Base-by-base conservation (phyloP, 2,888 invertebrate genomes). In the Epicampocera succincta region DNA sequence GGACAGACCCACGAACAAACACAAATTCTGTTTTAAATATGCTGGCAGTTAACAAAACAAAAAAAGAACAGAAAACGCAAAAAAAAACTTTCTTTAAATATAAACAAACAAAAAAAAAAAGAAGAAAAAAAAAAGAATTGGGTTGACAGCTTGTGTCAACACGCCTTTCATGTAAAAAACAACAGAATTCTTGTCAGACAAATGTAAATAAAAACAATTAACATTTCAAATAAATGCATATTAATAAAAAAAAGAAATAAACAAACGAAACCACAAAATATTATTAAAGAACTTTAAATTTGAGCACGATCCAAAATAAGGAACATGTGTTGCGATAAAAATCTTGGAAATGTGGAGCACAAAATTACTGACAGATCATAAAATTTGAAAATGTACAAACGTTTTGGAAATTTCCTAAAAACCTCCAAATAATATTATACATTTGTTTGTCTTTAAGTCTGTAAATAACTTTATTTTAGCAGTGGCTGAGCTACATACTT, bases 61-160 rank as follows among this genome's bases (percentile, higher is more conserved):
- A 60, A 44, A n/a, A 69, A 21, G 38, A 56, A 54, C 42, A 3
- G 15, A 19, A 4, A 2, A 71, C 44, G n/a, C 50, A 60, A 66
- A 48, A 75, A 71, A 71, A 74, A 75, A 80, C 63, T 69, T 80
- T 74, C 61, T 69, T 69, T 63, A 68, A 63, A 69, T 61, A 65
- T 44, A 38, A 65, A 60, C 56, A 9, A 33, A 33, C n/a, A n/a
- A n/a, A n/a, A n/a, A n/a, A 29, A 29, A 12, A 50, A 21, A 42
- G 12, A 56, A 63, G 63, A 73, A 69, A 63, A 48, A 54, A 17
- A 77, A 46, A 74, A 33, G 8, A 33, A 33, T 33, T 82, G 69
- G 77, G 78, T 71, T 78, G 82, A 78, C 82, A 82, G 68, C 74
- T 74, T 65, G 29, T 78, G 82, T 82, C 78, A 74, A 78, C 82